Conservation (phyloP, 2,797 vertebrate genomes). For the Epinephelus coioides region DNA sequence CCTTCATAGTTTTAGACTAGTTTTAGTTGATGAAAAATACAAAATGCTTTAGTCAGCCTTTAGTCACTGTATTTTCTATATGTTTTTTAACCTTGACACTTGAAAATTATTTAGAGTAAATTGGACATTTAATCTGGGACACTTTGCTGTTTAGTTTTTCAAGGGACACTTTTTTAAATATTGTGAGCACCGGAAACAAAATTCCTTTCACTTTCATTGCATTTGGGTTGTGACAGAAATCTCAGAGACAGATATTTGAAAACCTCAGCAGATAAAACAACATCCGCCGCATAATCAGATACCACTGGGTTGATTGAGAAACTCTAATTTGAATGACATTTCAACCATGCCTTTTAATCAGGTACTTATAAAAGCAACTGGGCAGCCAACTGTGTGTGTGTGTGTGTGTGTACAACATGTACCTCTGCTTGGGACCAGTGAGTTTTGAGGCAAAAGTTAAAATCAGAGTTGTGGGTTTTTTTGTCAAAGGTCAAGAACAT, state of each 20-base stretch:
- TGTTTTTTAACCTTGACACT: too few species aligned
- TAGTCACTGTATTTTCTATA: too few species aligned
- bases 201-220: not conserved
- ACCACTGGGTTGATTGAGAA: not conserved
- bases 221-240: not conserved
- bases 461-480: not conserved
- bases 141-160: not conserved
- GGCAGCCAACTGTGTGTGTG: not conserved
- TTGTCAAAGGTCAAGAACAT: conserved; percentile 2
- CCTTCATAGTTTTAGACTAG: too few species aligned
- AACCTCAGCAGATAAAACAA: not conserved
- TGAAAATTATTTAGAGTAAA: not conserved
- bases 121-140: too few species aligned
- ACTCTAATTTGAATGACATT: not conserved
- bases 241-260: not conserved
- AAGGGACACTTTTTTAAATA: not conserved
- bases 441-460: conserved; percentile 13
- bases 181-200: not conserved
- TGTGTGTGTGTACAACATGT: not conserved
- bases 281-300: not conserved
- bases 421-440: not conserved
- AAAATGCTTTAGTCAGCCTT: too few species aligned
- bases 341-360: not conserved
- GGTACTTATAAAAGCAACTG: not conserved
- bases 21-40: too few species aligned